Evolutionary conservation across 1,140 invertebrate genomes (phyloP).

Genomic region (Cyclargus thomasi): DNA sequence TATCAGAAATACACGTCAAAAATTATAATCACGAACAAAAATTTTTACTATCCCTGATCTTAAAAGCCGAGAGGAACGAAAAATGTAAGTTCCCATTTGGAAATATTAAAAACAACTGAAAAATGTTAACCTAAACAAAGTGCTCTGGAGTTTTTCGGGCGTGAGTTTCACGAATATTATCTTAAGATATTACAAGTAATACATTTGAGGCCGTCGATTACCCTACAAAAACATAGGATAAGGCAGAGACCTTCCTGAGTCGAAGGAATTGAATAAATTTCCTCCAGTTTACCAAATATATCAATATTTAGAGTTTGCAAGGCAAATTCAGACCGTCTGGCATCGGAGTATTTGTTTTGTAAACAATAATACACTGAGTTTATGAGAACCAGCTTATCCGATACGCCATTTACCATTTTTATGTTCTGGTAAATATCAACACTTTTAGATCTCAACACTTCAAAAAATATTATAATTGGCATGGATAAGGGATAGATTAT

Average conservation of each 20-base stretch:
- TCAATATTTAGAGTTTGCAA: conserved; percentile 8
- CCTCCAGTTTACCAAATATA: conserved; percentile 6
- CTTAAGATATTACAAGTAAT: not conserved
- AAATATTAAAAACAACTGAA: not conserved
- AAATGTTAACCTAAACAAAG: not conserved
- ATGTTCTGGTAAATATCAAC: too few relatives aligned
- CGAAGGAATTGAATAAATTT: conserved; percentile 5
- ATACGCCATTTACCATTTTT: too few relatives aligned
- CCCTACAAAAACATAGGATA: not conserved
- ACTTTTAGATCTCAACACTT: too few relatives aligned
- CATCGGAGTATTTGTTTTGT: conserved; percentile 1
- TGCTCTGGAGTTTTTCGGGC: not conserved
- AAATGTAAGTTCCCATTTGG: too few relatives aligned
- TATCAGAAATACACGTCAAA: too few relatives aligned
- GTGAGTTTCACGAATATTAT: not conserved
- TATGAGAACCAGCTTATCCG: not conserved
- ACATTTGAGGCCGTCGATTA: conserved; percentile 3
- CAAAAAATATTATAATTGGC: too few relatives aligned
- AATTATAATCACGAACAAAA: too few relatives aligned
- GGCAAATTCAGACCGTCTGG: not conserved
- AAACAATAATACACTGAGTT: not conserved
- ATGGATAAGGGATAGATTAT: too few relatives aligned
- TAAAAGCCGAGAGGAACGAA: not conserved
- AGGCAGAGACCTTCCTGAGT: not conserved
- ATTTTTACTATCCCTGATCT: not conserved